Evolutionary conservation across 2,888 invertebrate genomes (phyloP).

Genomic region (Matsumyia berberina): DNA sequence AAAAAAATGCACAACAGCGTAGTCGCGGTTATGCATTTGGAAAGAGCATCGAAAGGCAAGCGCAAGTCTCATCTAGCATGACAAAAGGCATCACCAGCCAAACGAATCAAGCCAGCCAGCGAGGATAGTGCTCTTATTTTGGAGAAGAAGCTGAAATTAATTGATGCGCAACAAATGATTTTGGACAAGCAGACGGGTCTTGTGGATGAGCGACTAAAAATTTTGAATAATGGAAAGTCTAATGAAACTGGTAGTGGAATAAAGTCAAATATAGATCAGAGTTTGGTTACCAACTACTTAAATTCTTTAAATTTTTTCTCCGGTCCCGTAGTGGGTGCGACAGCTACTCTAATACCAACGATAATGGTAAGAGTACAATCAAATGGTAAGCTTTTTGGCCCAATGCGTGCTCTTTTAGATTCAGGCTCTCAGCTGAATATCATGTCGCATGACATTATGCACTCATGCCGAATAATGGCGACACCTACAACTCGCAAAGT

Average conservation of each 20-base stretch:
- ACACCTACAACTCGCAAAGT: not conserved
- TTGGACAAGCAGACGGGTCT: not conserved
- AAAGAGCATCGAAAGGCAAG: not conserved
- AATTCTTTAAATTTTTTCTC: not conserved
- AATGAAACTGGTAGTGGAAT: not conserved
- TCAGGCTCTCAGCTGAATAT: constrained; percentile 17
- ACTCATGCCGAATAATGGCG: not conserved
- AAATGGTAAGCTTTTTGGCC: not conserved
- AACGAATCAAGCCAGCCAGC: not conserved
- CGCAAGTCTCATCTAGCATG: not conserved
- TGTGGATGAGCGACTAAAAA: not conserved
- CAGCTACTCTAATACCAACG: constrained; percentile 1
- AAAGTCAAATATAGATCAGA: not conserved
- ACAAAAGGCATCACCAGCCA: not conserved
- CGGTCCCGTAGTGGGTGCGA: not conserved
- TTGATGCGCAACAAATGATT: not conserved
- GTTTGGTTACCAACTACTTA: not conserved
- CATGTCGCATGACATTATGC: not conserved
- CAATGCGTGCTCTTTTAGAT: constrained; percentile 19
- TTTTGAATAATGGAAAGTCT: not conserved
- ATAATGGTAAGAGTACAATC: constrained; percentile 6
- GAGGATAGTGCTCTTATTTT: not conserved
- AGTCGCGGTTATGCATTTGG: not conserved
- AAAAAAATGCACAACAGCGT: constrained; percentile 9
- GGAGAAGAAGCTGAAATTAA: not conserved